Evolutionary conservation across 2,888 invertebrate species (phyloP).

Genomic region (Candidula unifasciata): DNA sequence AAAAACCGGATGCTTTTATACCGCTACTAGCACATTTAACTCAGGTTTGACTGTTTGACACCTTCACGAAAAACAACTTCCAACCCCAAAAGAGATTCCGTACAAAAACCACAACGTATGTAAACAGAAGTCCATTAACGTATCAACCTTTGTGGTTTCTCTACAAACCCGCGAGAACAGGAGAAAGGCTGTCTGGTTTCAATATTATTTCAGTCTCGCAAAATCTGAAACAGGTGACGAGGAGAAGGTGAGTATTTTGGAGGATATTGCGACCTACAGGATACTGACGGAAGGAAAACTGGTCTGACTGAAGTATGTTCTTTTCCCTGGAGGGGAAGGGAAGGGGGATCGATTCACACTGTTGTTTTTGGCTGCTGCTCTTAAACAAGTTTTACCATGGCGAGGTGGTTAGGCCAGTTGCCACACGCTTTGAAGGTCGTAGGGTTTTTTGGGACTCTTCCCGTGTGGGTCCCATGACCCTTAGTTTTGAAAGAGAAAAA

Average conservation of each 20-base stretch:
- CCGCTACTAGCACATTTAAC: no score
- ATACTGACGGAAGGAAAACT: no score
- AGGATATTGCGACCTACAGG: background rate
- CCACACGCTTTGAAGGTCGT: no score
- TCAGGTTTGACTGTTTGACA: conserved; percentile 3
- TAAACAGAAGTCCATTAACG: conserved; percentile 21
- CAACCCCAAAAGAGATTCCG: background rate
- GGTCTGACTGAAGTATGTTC: background rate
- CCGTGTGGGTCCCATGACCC: no score
- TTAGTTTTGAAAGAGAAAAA: no score
- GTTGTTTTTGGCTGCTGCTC: no score
- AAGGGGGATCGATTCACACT: background rate
- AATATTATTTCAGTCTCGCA: conserved; percentile 17
- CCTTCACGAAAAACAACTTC: background rate
- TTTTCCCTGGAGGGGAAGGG: background rate
- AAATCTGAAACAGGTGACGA: background rate
- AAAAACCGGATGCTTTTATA: no score
- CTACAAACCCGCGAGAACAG: background rate
- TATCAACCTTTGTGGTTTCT: background rate
- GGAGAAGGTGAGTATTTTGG: background rate
- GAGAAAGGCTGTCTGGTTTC: background rate
- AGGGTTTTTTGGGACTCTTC: no score
- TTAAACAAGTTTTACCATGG: no score
- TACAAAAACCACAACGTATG: conserved; percentile 1
- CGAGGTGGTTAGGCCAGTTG: no score